Percentiles rank a stretch among this genome's conserved stretches.
These are phyloP conservation scores for Perca flavescens DNA, from an alignment of 2,113 vertebrate genomes.

Conservation along the genomic window DNA sequence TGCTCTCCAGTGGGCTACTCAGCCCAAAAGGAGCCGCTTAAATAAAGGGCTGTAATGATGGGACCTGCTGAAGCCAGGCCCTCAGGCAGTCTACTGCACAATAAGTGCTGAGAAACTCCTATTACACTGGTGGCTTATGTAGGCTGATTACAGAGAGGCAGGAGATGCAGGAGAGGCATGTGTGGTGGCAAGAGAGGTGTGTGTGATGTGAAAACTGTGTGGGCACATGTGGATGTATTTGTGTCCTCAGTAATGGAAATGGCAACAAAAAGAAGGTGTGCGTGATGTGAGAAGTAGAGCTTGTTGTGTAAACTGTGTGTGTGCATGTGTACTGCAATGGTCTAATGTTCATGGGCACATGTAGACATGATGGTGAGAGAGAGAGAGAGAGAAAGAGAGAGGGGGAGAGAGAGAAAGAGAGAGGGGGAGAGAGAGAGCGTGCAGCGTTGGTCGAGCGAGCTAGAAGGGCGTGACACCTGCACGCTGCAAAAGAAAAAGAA, in stretches of 20 bases:
- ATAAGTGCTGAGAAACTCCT: constrained; percentile 70
- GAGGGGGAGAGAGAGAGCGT: too few species aligned
- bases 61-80: constrained; percentile 67
- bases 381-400: too few species aligned
- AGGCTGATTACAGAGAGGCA: constrained; percentile 19
- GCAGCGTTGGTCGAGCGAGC: too few species aligned
- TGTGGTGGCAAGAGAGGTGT: constrained; percentile 14
- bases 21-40: constrained; percentile 74
- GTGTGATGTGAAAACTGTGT: constrained; percentile 3
- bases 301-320: background rate
- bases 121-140: constrained; percentile 59
- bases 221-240: background rate
- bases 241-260: constrained; percentile 12
- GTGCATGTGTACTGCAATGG: background rate
- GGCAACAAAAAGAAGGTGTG: background rate
- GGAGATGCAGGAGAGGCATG: constrained; percentile 14
- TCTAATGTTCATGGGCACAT: background rate
- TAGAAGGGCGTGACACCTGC: too few species aligned
- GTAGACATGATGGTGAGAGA: background rate
- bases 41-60: constrained; percentile 80
- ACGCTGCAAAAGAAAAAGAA: too few species aligned
- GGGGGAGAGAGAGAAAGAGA: too few species aligned
- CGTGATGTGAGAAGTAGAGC: constrained; percentile 1
- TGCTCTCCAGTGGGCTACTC: constrained; percentile 71
- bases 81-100: constrained; percentile 60